Conservation (phyloP, 2,888 invertebrate genomes). For the Vannuccia rotundouncinata region DNA sequence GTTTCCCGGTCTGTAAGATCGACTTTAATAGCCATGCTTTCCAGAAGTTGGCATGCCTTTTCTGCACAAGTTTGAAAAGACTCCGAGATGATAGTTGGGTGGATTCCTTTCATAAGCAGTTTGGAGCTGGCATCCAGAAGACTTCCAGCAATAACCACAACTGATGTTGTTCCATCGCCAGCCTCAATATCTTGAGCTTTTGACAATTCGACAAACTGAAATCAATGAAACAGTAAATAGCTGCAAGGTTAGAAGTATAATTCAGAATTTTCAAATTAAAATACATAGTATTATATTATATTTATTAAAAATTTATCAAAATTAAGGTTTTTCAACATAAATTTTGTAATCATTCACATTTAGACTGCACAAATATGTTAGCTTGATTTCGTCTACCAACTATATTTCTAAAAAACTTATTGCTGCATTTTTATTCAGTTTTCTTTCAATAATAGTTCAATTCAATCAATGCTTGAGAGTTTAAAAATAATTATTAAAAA, state of each 20-base stretch:
- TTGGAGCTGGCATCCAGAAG: slow-evolving; percentile 87
- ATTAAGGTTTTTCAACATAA: too few species aligned
- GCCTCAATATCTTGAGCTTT: slow-evolving; percentile 98
- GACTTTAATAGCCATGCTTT: slow-evolving; percentile 71
- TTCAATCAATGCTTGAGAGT: too few species aligned
- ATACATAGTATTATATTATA: too few species aligned
- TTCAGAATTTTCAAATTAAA: slow-evolving; percentile 15
- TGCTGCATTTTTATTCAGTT: too few species aligned
- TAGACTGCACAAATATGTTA: too few species aligned
- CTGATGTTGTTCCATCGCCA: slow-evolving; percentile 97
- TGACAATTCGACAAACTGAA: slow-evolving; percentile 86
- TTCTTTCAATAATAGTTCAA: too few species aligned
- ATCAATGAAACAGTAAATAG: slow-evolving; percentile 35
- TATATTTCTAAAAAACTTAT: too few species aligned
- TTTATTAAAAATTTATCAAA: too few species aligned
- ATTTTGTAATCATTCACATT: too few species aligned
- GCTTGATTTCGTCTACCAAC: too few species aligned
- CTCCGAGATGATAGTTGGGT: slow-evolving; percentile 93
- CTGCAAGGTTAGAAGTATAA: slow-evolving; percentile 18
- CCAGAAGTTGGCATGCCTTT: slow-evolving; percentile 70
- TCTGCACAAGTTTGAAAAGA: slow-evolving; percentile 76
- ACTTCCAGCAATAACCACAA: slow-evolving; percentile 92
- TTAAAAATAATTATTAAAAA: too few species aligned
- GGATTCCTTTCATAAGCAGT: slow-evolving; percentile 80
- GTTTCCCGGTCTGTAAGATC: slow-evolving; percentile 78